These are phyloP conservation scores for Atlantisia rogersi DNA, from an alignment of 2,113 vertebrate species.

Conservation along the genomic window DNA sequence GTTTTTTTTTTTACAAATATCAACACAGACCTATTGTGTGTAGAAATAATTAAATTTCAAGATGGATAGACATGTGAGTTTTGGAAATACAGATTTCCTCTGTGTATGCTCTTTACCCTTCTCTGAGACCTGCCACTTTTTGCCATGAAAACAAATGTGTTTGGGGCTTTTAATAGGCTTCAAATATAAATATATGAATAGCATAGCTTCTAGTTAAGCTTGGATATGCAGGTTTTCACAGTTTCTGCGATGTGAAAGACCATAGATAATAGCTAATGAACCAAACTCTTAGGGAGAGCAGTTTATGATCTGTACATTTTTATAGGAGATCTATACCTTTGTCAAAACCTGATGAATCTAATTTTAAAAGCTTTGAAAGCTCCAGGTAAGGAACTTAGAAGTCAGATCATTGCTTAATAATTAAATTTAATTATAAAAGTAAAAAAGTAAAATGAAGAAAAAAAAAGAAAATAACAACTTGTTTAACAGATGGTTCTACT, in stretches of 20 bases:
- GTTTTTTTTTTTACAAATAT: not conserved
- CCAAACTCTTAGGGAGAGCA: not conserved
- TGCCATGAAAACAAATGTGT: not conserved
- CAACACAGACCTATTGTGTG: not conserved
- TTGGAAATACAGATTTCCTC: not conserved
- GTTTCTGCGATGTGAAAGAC: not conserved
- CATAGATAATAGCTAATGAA: not conserved
- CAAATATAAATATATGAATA: not conserved
- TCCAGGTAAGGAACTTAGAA: not conserved
- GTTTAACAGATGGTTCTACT: slow-evolving; percentile 74
- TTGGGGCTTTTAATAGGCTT: not conserved
- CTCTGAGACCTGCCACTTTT: not conserved
- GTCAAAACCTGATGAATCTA: not conserved
- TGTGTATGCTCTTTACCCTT: not conserved
- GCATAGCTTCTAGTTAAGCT: not conserved
- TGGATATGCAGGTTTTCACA: not conserved
- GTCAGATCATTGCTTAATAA: not conserved
- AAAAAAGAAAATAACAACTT: slow-evolving; percentile 40
- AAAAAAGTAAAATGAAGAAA: not conserved
- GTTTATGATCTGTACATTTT: not conserved
- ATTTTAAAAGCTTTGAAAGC: slow-evolving; percentile 12
- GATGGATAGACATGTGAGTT: not conserved
- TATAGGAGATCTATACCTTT: not conserved
- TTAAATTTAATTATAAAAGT: not conserved
- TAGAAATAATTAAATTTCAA: not conserved